Base-by-base conservation (phyloP, 2,888 invertebrate genomes). In the Chesias legatella region DNA sequence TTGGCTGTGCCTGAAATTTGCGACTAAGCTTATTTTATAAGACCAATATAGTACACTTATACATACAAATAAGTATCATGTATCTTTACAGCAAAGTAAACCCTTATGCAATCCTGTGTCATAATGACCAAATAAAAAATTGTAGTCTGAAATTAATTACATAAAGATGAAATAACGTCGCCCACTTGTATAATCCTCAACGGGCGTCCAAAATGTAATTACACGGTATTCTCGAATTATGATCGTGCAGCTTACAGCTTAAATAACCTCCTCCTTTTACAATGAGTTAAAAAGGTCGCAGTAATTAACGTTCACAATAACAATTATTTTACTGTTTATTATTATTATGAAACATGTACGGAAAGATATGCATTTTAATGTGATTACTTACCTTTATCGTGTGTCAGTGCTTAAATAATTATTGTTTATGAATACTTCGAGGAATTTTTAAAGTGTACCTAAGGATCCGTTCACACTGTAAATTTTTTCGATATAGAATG, bases 231-330 rank as follows among this genome's bases (percentile, higher is more conserved):
- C 73, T 69, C 63, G 66, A 67, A 61, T 75, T 69, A 74, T 76
- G 72, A 75, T 67, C 63, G 30, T 37, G 48, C 48, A 37, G 40
- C 66, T 56, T 60, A 58, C 48, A 37, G 40, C 66, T 56, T 60
- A 58, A 57, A 61, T 73, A 68, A 72, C 13, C 13, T 17, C 13
- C 13, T 17, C n/a, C n/a, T 17, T 17, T 17, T 17, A 17, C 13
- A 17, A 5, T 17, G 13, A 5, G 13, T 17, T 17, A 17, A 76
- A 75, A 78, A 81, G 81, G 81, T 80, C 75, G 67, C 50, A 67
- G 74, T 79, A 81, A 83, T 84, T 84, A 84, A 81, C 72, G 71
- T 73, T 66, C 53, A 67, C 65, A 77, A 77, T 76, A 77, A 76
- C 70, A 72, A 74, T 73, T 62, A 63, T 57, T 67, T 66, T 73